These are phyloP conservation scores for Scaptomyza graminum DNA, from an alignment of 1,140 invertebrate genomes.

Conservation along the genomic window DNA sequence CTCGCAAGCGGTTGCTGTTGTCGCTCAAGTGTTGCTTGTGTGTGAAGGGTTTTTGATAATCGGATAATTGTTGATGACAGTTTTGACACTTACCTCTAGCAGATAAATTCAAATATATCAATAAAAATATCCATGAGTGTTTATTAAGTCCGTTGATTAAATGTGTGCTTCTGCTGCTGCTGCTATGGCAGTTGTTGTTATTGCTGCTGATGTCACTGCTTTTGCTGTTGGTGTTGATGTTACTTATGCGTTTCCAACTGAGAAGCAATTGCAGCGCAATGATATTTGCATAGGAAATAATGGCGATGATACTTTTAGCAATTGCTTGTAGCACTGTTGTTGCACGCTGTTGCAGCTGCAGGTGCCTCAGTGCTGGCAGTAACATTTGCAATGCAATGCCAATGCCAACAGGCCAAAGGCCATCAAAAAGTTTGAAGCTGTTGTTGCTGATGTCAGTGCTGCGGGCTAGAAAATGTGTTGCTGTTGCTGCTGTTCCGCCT, in stretches of 20 bases:
- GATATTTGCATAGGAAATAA: constrained; percentile 60
- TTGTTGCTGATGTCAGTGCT: constrained; percentile 45
- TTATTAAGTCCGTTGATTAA: constrained; percentile 81
- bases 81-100: constrained; percentile 78
- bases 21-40: constrained; percentile 49
- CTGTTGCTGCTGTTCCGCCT: constrained; percentile 46
- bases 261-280: constrained; percentile 38
- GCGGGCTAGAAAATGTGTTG: constrained; percentile 52
- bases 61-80: constrained; percentile 18
- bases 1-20: constrained; percentile 19
- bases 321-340: constrained; percentile 40
- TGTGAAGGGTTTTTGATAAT: constrained; percentile 25
- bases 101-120: constrained; percentile 84
- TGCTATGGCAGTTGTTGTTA: constrained; percentile 25
- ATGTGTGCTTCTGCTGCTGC: constrained; percentile 54
- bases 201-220: constrained; percentile 22
- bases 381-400: constrained; percentile 53
- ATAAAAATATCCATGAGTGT: constrained; percentile 84
- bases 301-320: constrained; percentile 45
- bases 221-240: constrained; percentile 20
- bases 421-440: constrained; percentile 42
- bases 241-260: constrained; percentile 21
- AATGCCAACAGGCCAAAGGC: constrained; percentile 45
- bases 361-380: constrained; percentile 42
- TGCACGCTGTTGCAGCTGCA: constrained; percentile 38